phyloP scores from a whole-genome alignment of 2,113 vertebrate species.

The Quiscalus mexicanus region DNA sequence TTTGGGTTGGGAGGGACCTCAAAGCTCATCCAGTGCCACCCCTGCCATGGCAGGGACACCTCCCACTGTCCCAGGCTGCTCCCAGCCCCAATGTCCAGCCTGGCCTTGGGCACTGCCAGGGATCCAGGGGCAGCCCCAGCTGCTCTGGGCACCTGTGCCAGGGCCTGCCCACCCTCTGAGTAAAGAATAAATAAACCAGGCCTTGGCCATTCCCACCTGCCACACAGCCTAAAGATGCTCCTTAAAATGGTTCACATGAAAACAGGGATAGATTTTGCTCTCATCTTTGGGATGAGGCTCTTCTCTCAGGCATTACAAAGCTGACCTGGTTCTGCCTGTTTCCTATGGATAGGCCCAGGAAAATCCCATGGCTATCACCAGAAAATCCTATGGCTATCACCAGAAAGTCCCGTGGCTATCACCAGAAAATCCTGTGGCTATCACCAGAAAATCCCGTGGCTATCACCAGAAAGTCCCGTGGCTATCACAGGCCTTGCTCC shows the following conservation, averaged over 20 bases:
- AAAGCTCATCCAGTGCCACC: accelerated
- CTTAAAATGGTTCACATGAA: background rate
- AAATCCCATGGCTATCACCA: no score
- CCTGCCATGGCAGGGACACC: background rate
- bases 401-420: no score
- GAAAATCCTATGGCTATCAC: no score
- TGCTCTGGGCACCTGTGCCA: background rate
- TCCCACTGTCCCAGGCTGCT: background rate
- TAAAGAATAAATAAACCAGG: background rate
- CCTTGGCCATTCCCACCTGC: background rate
- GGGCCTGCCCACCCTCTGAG: background rate
- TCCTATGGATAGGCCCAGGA: no score
- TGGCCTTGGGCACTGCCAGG: background rate
- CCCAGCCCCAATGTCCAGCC: background rate
- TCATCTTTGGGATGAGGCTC: background rate
- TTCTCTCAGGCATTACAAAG: background rate
- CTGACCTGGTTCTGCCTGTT: background rate
- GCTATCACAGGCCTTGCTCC: background rate
- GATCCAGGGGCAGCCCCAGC: background rate
- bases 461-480: no score
- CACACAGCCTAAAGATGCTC: background rate
- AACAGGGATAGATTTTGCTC: background rate
- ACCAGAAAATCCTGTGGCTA: no score
- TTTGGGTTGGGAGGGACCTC: background rate
- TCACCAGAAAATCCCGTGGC: no score